Base-by-base conservation (phyloP, 2,113 vertebrate species). In the Amazona guildingii region DNA sequence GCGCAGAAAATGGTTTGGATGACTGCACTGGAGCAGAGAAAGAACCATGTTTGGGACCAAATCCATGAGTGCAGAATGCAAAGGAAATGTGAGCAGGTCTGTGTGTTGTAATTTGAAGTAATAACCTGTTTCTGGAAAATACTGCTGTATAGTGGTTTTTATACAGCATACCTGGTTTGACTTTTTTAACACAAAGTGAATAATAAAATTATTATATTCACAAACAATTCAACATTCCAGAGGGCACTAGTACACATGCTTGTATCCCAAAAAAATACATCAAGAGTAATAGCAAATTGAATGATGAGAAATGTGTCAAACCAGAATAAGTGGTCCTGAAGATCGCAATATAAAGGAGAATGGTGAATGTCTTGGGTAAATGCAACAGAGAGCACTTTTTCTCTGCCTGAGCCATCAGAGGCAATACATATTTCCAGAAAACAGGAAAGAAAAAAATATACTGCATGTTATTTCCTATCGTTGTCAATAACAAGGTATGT, bases 291-390 rank as follows among this genome's bases (percentile, higher is more conserved):
- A 92, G 44, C 20, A 86, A 96, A 83, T 49, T 83, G 79, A 90
- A 54, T 88, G 72, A 85, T 86, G 44, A 92, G 59, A 86, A 94
- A 73, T 81, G 64, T 92, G 92, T 88, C 72, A 73, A 88, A 88
- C 80, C 76, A 80, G 76, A 92, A 88, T 93, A 96, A 97, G 17
- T 80, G 76, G 54, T 25, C 44, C 86, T 86, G 83, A 93, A 94
- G 68, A 90, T 35, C 15, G 24, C 63, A 80, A 21, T 92, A 90
- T 69, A 69, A 83, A 91, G 90, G 49, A 2, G 6, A 31, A 66
- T 77, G 67, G 68, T 61, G 59, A 94, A 93, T 68, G 27, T 70
- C 85, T 76, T 44, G 29, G 49, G 67, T 86, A 80, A 68, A 90
- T 83, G 31, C 33, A 76, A 16, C 6, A 1, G 10, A 78, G 33